phyloP scores from a whole-genome alignment of 2,888 invertebrate species.

The Mesochorus sp. region DNA sequence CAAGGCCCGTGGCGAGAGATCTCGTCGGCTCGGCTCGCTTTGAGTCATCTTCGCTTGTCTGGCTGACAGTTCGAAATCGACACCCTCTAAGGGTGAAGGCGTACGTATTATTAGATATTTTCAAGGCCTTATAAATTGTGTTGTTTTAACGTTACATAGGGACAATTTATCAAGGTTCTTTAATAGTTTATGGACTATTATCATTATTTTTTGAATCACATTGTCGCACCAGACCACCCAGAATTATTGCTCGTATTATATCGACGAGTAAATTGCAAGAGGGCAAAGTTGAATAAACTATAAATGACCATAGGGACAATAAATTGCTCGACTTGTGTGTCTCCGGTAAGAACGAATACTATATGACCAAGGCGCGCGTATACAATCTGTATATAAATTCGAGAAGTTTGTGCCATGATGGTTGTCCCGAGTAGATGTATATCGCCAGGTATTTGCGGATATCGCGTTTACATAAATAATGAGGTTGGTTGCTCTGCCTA shows the following conservation, averaged over 20 bases:
- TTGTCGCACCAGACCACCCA: not conserved
- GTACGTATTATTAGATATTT: not conserved
- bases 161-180: not conserved
- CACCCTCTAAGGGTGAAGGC: not conserved
- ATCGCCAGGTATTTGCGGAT: constrained; percentile 54
- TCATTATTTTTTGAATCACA: not conserved
- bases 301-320: constrained; percentile 47
- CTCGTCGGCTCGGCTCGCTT: constrained; percentile 26
- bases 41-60: constrained; percentile 5
- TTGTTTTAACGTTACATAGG: constrained; percentile 14
- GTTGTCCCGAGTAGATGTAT: constrained; percentile 7
- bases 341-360: constrained; percentile 5
- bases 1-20: constrained; percentile 61
- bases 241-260: constrained; percentile 20
- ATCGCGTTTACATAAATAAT: constrained; percentile 59
- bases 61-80: constrained; percentile 19
- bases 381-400: not conserved
- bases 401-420: constrained; percentile 9
- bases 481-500: constrained; percentile 37
- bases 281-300: constrained; percentile 47
- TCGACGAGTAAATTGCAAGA: constrained; percentile 48
- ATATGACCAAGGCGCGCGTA: not conserved
- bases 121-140: not conserved
- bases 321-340: constrained; percentile 48
- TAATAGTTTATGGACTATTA: too few relatives aligned